phyloP scores from a whole-genome alignment of 2,113 vertebrate genomes.

The Pedetes capensis region DNA sequence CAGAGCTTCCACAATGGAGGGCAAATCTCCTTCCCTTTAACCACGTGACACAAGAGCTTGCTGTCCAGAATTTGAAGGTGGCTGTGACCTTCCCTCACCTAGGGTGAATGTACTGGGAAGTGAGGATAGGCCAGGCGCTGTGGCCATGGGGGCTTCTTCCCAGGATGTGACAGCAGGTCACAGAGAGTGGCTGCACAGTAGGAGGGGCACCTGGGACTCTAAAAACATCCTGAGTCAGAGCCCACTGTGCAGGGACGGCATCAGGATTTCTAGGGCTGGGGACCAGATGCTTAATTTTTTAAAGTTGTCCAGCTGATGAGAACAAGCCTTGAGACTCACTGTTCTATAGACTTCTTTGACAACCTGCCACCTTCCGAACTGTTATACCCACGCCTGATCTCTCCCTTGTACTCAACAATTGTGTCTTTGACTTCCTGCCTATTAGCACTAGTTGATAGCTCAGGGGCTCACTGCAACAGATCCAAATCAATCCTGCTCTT shows the following conservation, averaged over 20 bases:
- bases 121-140: too few species aligned
- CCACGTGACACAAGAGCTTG: background rate
- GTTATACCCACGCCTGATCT: background rate
- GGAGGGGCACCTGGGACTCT: background rate
- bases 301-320: background rate
- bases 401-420: background rate
- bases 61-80: background rate
- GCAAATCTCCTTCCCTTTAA: background rate
- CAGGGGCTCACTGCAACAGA: background rate
- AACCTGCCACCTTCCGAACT: background rate
- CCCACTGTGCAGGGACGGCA: background rate
- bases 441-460: background rate
- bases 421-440: background rate
- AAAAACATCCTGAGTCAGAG: background rate
- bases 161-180: fast-evolving
- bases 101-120: background rate
- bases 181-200: background rate
- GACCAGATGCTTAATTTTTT: background rate
- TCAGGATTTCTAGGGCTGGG: background rate
- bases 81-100: background rate
- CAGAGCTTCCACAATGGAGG: background rate
- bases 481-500: background rate
- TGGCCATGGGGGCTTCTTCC: background rate
- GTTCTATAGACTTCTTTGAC: background rate
- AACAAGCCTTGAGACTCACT: background rate